phyloP scores from a whole-genome alignment of 2,113 vertebrate species.

The Turnix velox region DNA sequence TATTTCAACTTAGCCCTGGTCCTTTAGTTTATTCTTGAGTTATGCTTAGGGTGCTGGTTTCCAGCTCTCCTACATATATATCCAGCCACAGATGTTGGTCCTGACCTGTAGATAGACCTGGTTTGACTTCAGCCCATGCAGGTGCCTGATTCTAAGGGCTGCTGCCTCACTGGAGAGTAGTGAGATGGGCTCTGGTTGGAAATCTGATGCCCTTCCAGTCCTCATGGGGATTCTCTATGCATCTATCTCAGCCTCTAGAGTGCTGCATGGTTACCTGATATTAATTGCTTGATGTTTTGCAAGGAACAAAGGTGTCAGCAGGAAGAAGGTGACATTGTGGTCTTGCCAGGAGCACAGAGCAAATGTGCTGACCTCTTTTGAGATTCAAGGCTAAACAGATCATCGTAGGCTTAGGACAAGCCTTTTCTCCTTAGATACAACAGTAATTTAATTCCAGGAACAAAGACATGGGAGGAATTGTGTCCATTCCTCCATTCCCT shows the following conservation, averaged over 20 bases:
- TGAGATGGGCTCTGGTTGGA: not conserved
- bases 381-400: not conserved
- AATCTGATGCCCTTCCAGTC: not conserved
- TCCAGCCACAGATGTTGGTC: not conserved
- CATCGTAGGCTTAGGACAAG: not conserved
- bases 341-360: not conserved
- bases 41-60: not conserved
- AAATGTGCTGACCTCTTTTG: not conserved
- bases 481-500: not conserved
- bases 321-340: not conserved
- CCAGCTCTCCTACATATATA: rapidly evolving
- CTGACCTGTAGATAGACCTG: not conserved
- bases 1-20: not conserved
- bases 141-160: not conserved
- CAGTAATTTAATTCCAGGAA: not conserved
- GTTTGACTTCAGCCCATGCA: not conserved
- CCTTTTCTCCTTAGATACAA: not conserved
- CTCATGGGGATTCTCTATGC: not conserved
- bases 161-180: not conserved
- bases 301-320: not conserved
- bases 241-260: not conserved
- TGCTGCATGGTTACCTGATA: not conserved
- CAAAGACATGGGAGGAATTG: not conserved
- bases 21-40: not conserved
- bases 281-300: not conserved